Conservation (phyloP, 2,797 vertebrate species). For the Trachops cirrhosus region DNA sequence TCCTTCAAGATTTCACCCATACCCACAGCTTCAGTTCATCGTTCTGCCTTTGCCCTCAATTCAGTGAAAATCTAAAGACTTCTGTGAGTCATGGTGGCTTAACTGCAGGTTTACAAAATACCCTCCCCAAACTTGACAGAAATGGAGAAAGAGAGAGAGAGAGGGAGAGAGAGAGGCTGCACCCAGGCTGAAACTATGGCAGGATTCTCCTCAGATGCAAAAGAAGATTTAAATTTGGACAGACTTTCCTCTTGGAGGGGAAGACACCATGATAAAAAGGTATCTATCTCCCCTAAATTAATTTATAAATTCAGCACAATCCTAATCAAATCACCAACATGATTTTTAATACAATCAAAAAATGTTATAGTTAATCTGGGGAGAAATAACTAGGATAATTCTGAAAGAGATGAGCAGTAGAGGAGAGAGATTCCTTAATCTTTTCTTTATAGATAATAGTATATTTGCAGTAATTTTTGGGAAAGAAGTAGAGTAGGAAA, state of each 20-base stretch:
- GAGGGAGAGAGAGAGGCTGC: constrained; percentile 50
- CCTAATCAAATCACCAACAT: neutral
- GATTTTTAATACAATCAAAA: neutral
- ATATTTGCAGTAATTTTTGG: neutral
- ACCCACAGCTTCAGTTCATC: constrained; percentile 42
- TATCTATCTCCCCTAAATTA: neutral
- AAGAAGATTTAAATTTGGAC: constrained; percentile 49
- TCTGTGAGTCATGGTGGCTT: constrained; percentile 49
- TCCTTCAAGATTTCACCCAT: constrained; percentile 56
- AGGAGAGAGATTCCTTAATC: neutral
- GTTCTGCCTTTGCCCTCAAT: constrained; percentile 41
- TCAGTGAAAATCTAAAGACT: constrained; percentile 56
- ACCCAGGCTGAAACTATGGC: constrained; percentile 23
- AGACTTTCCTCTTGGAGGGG: neutral
- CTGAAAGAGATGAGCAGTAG: neutral
- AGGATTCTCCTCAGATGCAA: constrained; percentile 17
- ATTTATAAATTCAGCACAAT: neutral
- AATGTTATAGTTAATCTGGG: neutral
- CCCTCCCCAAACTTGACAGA: constrained; percentile 65
- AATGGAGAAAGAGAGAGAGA: constrained; percentile 45
- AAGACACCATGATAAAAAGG: neutral
- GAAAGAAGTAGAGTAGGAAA: neutral
- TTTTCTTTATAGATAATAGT: neutral
- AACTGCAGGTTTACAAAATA: constrained; percentile 71
- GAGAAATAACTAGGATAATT: constrained; percentile 29